phyloP scores from a whole-genome alignment of 2,113 vertebrate genomes.

The Porphyrio hochstetteri region DNA sequence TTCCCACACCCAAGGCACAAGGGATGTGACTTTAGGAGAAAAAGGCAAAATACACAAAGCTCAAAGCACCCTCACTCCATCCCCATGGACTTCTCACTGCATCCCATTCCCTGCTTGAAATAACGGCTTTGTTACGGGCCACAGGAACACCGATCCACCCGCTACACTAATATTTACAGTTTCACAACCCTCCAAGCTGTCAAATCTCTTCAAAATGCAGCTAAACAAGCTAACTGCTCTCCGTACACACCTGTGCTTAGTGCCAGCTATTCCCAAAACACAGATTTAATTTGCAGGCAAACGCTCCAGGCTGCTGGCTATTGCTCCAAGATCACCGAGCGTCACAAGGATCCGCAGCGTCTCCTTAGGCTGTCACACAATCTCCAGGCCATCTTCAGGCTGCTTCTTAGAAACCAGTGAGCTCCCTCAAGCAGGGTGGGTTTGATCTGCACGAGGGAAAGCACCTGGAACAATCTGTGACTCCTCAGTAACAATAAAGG shows the following conservation, averaged over 20 bases:
- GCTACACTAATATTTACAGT: neutral
- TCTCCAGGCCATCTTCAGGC: neutral
- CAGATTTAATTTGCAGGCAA: neutral
- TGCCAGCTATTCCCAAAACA: neutral
- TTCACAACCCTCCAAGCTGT: neutral
- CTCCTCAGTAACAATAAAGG: neutral
- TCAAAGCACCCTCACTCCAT: neutral
- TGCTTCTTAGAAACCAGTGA: neutral
- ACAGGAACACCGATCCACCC: neutral
- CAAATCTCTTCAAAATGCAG: neutral
- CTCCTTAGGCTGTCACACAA: neutral
- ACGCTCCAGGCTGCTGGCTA: neutral
- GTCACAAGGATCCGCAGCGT: neutral
- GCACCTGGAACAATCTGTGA: neutral
- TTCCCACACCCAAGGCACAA: rapidly evolving
- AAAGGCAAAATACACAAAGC: rapidly evolving
- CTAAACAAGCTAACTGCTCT: neutral
- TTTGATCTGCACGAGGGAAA: neutral
- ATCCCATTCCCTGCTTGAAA: neutral
- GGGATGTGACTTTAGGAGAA: neutral
- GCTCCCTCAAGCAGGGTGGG: neutral
- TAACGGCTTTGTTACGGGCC: neutral
- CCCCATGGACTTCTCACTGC: neutral
- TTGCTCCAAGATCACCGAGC: rapidly evolving
- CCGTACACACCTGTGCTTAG: neutral